Conservation (phyloP, 2,113 vertebrate species). For the Gavia stellata region DNA sequence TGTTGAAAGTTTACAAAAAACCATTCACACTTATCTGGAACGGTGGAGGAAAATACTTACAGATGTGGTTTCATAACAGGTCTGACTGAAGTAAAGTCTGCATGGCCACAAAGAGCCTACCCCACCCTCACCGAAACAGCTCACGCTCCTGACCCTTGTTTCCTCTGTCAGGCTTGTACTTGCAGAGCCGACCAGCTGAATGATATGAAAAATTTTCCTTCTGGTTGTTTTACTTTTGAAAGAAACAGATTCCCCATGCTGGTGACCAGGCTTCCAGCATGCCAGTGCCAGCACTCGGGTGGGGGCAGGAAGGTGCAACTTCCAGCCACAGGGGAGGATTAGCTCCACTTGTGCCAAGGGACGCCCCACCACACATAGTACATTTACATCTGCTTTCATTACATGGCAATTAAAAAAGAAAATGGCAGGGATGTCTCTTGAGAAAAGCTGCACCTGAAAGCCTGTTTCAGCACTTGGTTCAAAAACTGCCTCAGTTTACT, state of each 20-base stretch:
- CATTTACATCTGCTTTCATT: not conserved
- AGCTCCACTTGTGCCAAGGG: not conserved
- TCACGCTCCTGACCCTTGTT: not conserved
- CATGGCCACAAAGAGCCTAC: not conserved
- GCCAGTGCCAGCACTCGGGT: not conserved
- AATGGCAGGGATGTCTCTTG: not conserved
- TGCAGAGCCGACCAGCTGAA: not conserved
- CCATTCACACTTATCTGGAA: not conserved
- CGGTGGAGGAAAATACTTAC: not conserved
- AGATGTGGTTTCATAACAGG: not conserved
- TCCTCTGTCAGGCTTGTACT: not conserved
- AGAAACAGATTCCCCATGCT: not conserved
- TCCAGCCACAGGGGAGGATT: not conserved
- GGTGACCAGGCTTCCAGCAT: not conserved
- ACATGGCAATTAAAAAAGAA: not conserved
- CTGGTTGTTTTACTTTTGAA: not conserved
- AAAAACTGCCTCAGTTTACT: not conserved
- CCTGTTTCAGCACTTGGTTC: not conserved
- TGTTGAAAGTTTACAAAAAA: not conserved
- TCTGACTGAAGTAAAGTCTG: not conserved
- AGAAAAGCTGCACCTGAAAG: not conserved
- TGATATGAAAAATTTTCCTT: rapidly evolving
- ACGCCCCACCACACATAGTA: not conserved
- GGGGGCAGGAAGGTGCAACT: not conserved
- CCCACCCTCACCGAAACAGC: not conserved